Evolutionary conservation across 2,113 vertebrate genomes (phyloP).

Genomic region (Sorex araneus): DNA sequence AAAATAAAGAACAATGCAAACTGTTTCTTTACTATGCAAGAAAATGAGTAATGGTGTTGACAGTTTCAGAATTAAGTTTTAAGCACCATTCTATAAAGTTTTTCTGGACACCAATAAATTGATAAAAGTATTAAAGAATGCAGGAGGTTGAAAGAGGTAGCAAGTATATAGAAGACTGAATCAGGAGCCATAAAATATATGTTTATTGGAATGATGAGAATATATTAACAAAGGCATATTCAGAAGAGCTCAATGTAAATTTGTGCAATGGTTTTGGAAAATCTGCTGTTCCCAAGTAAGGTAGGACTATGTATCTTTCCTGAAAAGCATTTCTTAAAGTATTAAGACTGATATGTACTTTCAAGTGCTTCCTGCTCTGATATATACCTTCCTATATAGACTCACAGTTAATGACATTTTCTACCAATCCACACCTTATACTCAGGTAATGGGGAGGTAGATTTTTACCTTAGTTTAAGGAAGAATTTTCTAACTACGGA

Average conservation of each 20-base stretch:
- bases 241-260: neutral
- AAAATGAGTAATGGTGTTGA: neutral
- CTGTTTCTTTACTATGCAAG: neutral
- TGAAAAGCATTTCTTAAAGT: neutral
- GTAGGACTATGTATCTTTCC: no score
- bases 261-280: neutral
- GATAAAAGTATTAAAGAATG: neutral
- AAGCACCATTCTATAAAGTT: neutral
- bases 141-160: neutral
- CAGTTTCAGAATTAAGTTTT: neutral
- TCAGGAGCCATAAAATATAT: neutral
- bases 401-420: neutral
- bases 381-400: neutral
- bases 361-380: neutral
- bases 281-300: neutral
- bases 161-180: neutral
- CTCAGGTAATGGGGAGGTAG: neutral
- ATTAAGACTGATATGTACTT: neutral
- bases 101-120: neutral
- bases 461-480: conserved; percentile 53
- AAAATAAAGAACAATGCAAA: neutral
- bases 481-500: conserved; percentile 52
- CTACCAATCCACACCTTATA: neutral
- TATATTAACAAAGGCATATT: neutral
- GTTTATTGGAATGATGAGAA: neutral